These are phyloP conservation scores for Phasia obesa DNA, from an alignment of 2,888 invertebrate genomes.

Conservation along the genomic window DNA sequence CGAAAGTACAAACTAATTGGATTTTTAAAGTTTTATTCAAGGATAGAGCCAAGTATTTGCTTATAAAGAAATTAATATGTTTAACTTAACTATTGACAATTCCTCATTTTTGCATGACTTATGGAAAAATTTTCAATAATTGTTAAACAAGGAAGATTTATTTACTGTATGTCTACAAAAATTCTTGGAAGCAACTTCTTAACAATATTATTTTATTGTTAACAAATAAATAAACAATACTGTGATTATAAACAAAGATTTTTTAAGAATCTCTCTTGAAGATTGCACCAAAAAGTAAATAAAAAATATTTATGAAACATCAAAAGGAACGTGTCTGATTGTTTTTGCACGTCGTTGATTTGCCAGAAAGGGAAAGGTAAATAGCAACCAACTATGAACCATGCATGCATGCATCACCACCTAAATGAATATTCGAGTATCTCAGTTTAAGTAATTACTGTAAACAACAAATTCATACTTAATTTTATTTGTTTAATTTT, in stretches of 20 bases:
- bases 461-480: not conserved
- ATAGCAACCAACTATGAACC: not conserved
- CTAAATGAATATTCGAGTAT: not conserved
- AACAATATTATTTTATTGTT: conserved; percentile 31
- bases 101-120: not conserved
- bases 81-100: conserved; percentile 5
- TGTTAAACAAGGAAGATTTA: conserved; percentile 24
- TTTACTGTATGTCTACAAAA: conserved; percentile 24
- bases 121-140: conserved; percentile 19
- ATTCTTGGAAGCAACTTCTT: conserved; percentile 18
- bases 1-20: not conserved
- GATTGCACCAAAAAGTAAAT: conserved; percentile 8
- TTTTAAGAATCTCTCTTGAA: conserved; percentile 28
- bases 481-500: not conserved
- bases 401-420: conserved; percentile 24
- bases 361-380: not conserved
- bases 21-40: not conserved
- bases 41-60: not conserved
- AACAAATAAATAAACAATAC: conserved; percentile 46
- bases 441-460: not conserved
- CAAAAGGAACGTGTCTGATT: conserved; percentile 51
- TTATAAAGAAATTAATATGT: conserved; percentile 1
- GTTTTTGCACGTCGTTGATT: conserved; percentile 39
- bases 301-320: conserved; percentile 7
- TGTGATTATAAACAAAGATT: conserved; percentile 22